Evolutionary conservation across 2,797 vertebrate species (phyloP).

Genomic region (Echiichthys vipera): DNA sequence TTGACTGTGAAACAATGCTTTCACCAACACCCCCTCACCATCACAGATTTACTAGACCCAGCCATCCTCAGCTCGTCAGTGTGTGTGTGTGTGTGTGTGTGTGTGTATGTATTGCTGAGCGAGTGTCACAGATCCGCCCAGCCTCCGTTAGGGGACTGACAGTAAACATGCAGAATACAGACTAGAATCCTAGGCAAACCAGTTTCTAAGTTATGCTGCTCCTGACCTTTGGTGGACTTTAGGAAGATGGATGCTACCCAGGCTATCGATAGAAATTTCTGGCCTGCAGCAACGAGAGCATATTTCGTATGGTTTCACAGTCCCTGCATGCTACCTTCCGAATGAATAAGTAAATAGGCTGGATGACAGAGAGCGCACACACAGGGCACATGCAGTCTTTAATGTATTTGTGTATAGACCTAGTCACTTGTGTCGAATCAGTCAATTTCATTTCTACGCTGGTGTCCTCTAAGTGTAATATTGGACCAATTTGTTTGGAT

Average conservation of each 20-base stretch:
- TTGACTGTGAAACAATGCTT: constrained; percentile 78
- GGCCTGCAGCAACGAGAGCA: constrained; percentile 60
- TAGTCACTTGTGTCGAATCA: constrained; percentile 53
- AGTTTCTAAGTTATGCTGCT: constrained; percentile 72
- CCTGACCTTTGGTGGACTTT: constrained; percentile 83
- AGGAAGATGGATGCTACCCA: constrained; percentile 78
- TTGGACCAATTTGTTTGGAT: constrained; percentile 61
- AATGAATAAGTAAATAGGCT: constrained; percentile 78
- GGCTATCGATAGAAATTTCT: constrained; percentile 74
- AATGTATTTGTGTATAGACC: constrained; percentile 58
- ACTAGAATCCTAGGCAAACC: constrained; percentile 72
- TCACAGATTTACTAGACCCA: constrained; percentile 74
- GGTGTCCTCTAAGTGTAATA: constrained; percentile 58
- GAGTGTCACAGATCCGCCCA: constrained; percentile 66
- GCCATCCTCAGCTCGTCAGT: constrained; percentile 51
- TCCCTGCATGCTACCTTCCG: constrained; percentile 50
- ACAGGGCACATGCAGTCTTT: constrained; percentile 36
- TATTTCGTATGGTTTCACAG: constrained; percentile 71
- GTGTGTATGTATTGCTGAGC: constrained; percentile 50
- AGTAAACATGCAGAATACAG: constrained; percentile 73
- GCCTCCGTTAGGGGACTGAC: constrained; percentile 48
- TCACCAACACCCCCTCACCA: constrained; percentile 69
- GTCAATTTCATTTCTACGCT: constrained; percentile 58
- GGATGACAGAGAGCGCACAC: constrained; percentile 51
- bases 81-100: constrained; percentile 6